Base-by-base conservation (phyloP, 2,797 vertebrate species). In the Ptychobarbus kaznakovi region DNA sequence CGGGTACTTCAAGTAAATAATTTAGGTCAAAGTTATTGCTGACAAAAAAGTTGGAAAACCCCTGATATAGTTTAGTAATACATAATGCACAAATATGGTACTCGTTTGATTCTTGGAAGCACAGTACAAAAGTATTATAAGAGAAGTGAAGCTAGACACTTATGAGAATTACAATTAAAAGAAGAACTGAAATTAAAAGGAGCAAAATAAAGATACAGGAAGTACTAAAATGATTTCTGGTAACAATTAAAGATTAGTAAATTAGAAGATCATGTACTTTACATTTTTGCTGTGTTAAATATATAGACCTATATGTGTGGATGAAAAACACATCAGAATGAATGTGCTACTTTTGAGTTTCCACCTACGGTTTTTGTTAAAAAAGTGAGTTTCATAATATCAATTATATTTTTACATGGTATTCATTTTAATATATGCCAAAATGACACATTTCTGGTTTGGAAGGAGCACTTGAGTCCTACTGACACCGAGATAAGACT, bases 231-330 rank as follows among this genome's bases (percentile, higher is more conserved):
- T 6, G 22, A 49, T 46, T n/a, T 76, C 22, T 49, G 16, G 20
- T 90, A 92, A 93, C 76, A 92, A 68, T 38, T 11, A 49, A 49
- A 92, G 91, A 91, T 92, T 91, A 88, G 61, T 15, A 82, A 63
- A 56, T 75, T 63, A 63, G 18, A 46, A 61, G 20, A 20, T 75
- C 53, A 28, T n/a, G 6, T 81, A 91, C 22, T 92, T 92, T 22
- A n/a, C 4, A 9, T 40, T 18, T 25, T 42, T 13, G n/a, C 13
- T 58, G 22, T n/a, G 51, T 16, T 56, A 56, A 76, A 53, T 20
- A 11, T n/a, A 76, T 20, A 22, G 8, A 3, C 53, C 22, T n/a
- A 35, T 38, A 8, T 22, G 10, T 75, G 49, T 75, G 44, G 28
- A 35, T 49, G 15, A 46, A 15, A 46, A 42, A 25, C 0, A 3